Evolutionary conservation across 2,113 vertebrate genomes (phyloP).

Genomic region (Acinonyx jubatus): DNA sequence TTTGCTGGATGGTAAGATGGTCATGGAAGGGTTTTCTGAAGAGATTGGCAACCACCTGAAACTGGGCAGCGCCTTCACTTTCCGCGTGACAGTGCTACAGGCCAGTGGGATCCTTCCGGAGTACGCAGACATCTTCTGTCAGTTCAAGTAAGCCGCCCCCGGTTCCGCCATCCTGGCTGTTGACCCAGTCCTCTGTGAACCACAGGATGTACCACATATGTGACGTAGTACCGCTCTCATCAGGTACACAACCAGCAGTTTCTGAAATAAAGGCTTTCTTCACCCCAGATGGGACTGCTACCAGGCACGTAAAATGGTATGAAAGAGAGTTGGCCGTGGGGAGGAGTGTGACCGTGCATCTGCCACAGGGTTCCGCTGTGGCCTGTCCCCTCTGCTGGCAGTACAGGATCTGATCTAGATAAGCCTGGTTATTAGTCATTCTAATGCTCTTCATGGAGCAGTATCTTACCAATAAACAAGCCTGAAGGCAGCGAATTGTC

Average conservation of each 20-base stretch:
- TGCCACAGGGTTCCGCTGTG: background rate
- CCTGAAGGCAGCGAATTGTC: background rate
- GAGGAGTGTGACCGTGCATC: background rate
- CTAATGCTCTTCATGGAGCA: background rate
- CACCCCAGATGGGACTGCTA: background rate
- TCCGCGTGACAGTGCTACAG: conserved; percentile 97
- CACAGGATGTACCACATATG: background rate
- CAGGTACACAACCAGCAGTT: background rate
- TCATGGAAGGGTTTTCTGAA: conserved; percentile 88
- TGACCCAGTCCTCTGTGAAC: background rate
- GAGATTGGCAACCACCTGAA: conserved; percentile 92
- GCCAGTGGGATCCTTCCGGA: conserved; percentile 94
- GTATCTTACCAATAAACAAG: background rate
- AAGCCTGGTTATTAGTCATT: too few species aligned
- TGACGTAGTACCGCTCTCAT: background rate
- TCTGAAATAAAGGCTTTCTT: background rate
- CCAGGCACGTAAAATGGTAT: background rate
- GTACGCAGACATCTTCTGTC: conserved; percentile 98
- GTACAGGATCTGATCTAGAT: background rate
- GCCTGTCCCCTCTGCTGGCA: background rate
- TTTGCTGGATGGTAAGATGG: conserved; percentile 92
- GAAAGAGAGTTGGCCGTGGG: background rate
- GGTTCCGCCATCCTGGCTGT: background rate
- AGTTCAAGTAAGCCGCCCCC: conserved; percentile 94
- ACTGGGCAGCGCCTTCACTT: conserved; percentile 96